Evolutionary conservation across 2,888 invertebrate genomes (phyloP), one percentile per base, ranked within the genome.

Genomic region (Pseudanteris insignis): DNA sequence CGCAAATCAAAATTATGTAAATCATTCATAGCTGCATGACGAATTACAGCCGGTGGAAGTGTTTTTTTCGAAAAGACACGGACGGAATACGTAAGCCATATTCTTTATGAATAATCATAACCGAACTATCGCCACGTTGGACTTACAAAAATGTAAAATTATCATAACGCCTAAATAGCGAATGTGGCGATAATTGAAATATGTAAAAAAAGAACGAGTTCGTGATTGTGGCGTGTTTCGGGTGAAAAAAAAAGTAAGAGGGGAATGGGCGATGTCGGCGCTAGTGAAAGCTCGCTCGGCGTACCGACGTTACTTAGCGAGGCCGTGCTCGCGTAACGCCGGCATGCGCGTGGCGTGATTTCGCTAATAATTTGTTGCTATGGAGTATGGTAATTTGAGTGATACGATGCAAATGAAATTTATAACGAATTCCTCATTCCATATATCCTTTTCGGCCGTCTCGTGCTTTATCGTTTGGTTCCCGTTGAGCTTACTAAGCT

Each of bases 401-500:
- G 59, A 63, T 63, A 63, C 55, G 63, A 58, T 58, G 58, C 48
- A 63, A 59, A 54, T 59, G 63, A 63, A 63, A 63, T 63, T 63
- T 63, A 63, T 63, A 59, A 59, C 59, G 54, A 59, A 63, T 63
- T 63, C 63, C 63, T 58, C 63, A 36, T 58, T 63, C 58, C 58
- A 63, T 50, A 32, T 50, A 63, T 58, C 54, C 63, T 58, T 63
- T 58, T 51, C 53, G 58, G 64, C 66, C 67, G 67, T 62, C 67
- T 67, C 67, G 64, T 67, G 69, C 70, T 73, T 71, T 70, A 69
- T 65, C 64, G 67, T 72, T 72, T 65, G 64, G 63, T 64, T 64
- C 63, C 64, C 67, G 70, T 67, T 67, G 71, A 71, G 72, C 67
- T 67, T 67, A 65, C 72, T 70, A 73, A 73, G 70, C 74, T 69